phyloP scores from a whole-genome alignment of 2,797 vertebrate species.

The Naso thynnoides region DNA sequence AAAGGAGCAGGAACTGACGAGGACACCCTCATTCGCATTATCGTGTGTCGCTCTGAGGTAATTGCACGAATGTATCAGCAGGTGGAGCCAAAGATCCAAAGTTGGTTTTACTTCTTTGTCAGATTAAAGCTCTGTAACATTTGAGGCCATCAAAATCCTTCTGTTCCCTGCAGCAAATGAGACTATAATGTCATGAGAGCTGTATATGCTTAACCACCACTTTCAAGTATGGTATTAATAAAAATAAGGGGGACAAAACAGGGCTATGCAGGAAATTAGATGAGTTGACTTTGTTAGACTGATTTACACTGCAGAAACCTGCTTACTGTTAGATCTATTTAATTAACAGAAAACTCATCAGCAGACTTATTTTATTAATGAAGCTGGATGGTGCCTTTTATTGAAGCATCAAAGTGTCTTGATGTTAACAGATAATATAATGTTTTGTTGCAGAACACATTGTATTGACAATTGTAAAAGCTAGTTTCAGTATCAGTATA shows the following conservation, averaged over 20 bases:
- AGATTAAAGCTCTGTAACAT: neutral
- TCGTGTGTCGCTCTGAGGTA: constrained; percentile 86
- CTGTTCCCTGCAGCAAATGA: too few relatives aligned
- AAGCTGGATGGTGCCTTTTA: neutral
- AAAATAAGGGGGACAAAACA: neutral
- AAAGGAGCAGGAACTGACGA: constrained; percentile 86
- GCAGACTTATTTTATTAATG: neutral
- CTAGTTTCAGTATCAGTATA: too few relatives aligned
- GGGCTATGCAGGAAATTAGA: neutral
- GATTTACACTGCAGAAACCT: neutral
- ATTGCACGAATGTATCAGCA: neutral
- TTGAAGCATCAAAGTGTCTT: neutral
- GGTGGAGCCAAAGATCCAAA: neutral
- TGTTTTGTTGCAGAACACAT: neutral
- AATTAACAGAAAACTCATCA: too few relatives aligned
- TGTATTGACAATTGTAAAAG: too few relatives aligned
- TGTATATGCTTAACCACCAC: too few relatives aligned
- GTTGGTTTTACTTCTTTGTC: neutral
- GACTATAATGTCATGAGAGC: too few relatives aligned
- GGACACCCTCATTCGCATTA: constrained; percentile 85
- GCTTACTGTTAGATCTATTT: too few relatives aligned
- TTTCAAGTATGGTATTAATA: neutral
- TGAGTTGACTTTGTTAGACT: too few relatives aligned
- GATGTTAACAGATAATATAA: neutral
- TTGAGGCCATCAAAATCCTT: too few relatives aligned